Conservation (phyloP, 2,888 invertebrate genomes). For the Standfussiana lucernea region DNA sequence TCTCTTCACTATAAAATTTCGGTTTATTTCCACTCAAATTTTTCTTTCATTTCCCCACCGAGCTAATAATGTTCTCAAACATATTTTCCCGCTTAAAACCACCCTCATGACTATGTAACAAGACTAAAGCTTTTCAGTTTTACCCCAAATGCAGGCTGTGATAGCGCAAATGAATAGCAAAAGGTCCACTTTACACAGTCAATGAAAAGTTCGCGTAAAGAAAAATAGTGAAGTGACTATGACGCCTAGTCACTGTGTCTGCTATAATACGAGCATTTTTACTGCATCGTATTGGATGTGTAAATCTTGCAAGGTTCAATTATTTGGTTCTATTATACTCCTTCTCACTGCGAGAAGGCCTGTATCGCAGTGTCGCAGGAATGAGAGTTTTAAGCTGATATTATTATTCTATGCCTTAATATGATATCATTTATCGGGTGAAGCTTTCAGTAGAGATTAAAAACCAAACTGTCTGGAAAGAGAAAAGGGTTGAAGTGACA, state of each 20-base stretch:
- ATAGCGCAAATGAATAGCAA: not conserved
- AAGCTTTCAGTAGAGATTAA: constrained; percentile 1
- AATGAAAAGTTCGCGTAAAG: not conserved
- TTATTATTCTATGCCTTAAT: too few species aligned
- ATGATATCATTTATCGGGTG: too few species aligned
- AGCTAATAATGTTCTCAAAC: constrained; percentile 55
- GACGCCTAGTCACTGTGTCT: not conserved
- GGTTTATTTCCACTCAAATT: constrained; percentile 13
- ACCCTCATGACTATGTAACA: constrained; percentile 59
- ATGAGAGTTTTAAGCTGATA: too few species aligned
- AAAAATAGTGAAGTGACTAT: not conserved
- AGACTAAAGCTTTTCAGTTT: constrained; percentile 58
- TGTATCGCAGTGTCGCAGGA: too few species aligned
- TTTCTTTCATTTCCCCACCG: constrained; percentile 14
- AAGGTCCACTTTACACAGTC: constrained; percentile 8
- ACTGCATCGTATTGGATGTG: not conserved
- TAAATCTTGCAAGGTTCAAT: too few species aligned
- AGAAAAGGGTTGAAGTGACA: not conserved
- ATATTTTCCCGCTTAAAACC: constrained; percentile 44
- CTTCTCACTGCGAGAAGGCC: too few species aligned
- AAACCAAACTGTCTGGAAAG: not conserved
- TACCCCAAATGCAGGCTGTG: constrained; percentile 44
- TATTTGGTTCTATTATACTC: too few species aligned
- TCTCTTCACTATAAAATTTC: not conserved
- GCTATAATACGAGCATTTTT: not conserved